Conservation (phyloP, 2,888 invertebrate genomes). For the Diogma glabrata region DNA sequence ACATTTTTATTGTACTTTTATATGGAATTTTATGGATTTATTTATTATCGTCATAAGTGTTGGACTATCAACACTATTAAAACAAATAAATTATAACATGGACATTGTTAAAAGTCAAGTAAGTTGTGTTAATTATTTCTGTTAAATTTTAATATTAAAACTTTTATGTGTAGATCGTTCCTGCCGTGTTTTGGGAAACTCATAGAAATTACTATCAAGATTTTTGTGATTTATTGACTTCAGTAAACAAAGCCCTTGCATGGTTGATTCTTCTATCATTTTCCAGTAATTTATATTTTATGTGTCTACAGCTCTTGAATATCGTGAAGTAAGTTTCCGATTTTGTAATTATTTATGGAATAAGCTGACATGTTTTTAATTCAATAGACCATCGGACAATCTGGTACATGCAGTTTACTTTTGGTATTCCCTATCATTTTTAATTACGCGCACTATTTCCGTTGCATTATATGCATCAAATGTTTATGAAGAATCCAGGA, state of each 20-base stretch:
- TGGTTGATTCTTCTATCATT: constrained; percentile 50
- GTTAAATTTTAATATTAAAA: not conserved
- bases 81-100: constrained; percentile 38
- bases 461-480: constrained; percentile 39
- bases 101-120: constrained; percentile 20
- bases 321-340: constrained; percentile 47
- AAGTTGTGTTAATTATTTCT: too few relatives aligned
- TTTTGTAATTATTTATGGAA: too few relatives aligned
- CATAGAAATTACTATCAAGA: constrained; percentile 50
- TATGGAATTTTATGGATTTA: constrained; percentile 58
- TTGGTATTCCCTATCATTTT: constrained; percentile 39
- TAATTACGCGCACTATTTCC: constrained; percentile 35
- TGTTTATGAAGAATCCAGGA: constrained; percentile 39
- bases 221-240: constrained; percentile 44
- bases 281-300: constrained; percentile 54
- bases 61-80: constrained; percentile 48
- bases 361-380: too few relatives aligned
- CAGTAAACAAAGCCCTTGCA: constrained; percentile 45
- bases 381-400: constrained; percentile 30
- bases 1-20: constrained; percentile 38
- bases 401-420: constrained; percentile 36
- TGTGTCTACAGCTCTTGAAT: constrained; percentile 54
- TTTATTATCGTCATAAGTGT: constrained; percentile 53
- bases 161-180: constrained; percentile 41
- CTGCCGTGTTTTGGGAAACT: constrained; percentile 50